Base-by-base conservation (phyloP, 2,888 invertebrate genomes). In the Eupeodes luniger region DNA sequence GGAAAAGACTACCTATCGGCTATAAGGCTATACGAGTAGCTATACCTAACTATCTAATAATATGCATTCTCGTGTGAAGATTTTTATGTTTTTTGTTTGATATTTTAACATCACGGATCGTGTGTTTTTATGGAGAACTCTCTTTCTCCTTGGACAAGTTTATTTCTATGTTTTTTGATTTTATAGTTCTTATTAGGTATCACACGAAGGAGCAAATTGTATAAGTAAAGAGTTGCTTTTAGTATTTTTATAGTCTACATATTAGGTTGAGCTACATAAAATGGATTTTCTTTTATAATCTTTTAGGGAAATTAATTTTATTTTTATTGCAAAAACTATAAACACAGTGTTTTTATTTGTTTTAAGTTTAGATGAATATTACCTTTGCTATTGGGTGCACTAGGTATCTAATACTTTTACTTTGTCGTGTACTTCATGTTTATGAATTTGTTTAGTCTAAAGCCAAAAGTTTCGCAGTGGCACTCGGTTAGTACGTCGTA, bases 231-330 rank as follows among this genome's bases (percentile, higher is more conserved):
- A 40, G 9, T 7, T 40, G 59, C n/a, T 40, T 53, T 40, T 64
- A 69, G 57, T n/a, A 14, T 67, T 78, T 78, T 86, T 75, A 86
- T 75, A 57, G 78, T 49, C n/a, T 62, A 69, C 83, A 75, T 86
- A 70, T 27, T 27, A 3, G 27, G 2, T 27, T 27, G 27, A 27
- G 27, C 1, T 2, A 27, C 27, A 3, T 27, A 27, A 27, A 1
- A 40, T 40, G 40, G 75, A 75, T 83, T 86, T 86, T 86, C 79
- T 86, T 86, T 86, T 83, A 86, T 75, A 78, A 86, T 86, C 83
- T 78, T 83, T 83, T 75, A 75, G 83, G 79, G 57, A 70, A 86
- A 86, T 86, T 79, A 83, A 83, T 86, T 86, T 79, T 36, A 53
- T 79, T 86, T 86, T 86, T 83, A 83, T 82, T 85, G 67, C 66